Evolutionary conservation across 2,888 invertebrate genomes (phyloP), one percentile per base, ranked within the genome.

Genomic region (Zelleria hepariella): DNA sequence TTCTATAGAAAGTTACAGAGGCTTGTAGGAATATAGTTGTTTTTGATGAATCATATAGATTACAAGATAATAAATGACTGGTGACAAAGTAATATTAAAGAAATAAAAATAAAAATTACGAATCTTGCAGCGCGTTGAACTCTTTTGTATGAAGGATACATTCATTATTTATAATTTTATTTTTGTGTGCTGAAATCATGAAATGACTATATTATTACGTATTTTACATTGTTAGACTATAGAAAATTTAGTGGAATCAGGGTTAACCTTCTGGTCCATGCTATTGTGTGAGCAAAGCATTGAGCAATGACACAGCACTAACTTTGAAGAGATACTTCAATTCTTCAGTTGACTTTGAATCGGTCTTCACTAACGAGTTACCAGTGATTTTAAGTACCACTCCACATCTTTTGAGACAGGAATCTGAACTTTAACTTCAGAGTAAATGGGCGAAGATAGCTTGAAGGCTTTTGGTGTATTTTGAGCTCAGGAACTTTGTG

Each of bases 301-400:
- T 57, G 57, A 57, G 77, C 80, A 81, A 83, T 87, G 87, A 87
- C 86, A 80, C 81, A 83, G 86, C 87, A 75, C 72, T 81, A 77
- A 80, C 75, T 79, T 70, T 82, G 72, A 78, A 86, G 83, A 81
- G 85, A 84, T 86, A 82, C 86, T 86, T 82, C 73, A 77, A 79
- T 80, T 85, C 83, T 85, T 82, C 80, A 77, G 78, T 79, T 78
- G 76, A 78, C 78, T 81, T 72, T 71, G 72, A 77, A 73, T 67
- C 73, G 68, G 69, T 26, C 69, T 67, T 74, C 73, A 73, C 82
- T 86, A 86, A 86, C 84, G 85, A 86, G 82, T 79, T 51, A 51
- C 58, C 48, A 58, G n/a, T 23, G 52, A 32, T 32, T 53, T 53
- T 47, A 57, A 57, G 48, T 24, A 57, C 57, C 23, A 56, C 56